Percentiles rank a stretch among this genome's conserved stretches.
Evolutionary conservation across 2,888 invertebrate genomes (phyloP).

Genomic region (Frankliniella intonsa): DNA sequence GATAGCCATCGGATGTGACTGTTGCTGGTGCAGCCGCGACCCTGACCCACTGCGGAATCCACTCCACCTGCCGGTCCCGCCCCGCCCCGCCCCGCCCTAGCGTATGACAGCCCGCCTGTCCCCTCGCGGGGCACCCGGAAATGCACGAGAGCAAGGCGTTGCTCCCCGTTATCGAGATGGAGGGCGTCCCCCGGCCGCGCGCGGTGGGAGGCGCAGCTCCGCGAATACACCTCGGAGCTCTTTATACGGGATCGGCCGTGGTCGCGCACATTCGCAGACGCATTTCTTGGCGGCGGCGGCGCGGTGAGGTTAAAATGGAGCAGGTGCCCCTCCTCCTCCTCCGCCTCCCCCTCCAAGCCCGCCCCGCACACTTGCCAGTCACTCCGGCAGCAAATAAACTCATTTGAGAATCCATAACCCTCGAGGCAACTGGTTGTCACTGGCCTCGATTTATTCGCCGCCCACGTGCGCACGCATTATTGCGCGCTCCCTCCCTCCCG

Average conservation of each 20-base stretch:
- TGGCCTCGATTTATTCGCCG: conserved; percentile 17
- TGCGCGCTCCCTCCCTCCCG: not conserved
- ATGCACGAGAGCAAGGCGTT: no score
- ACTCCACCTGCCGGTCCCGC: not conserved
- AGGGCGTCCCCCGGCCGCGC: no score
- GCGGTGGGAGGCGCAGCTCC: not conserved
- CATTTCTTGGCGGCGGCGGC: not conserved
- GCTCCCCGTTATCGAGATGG: no score
- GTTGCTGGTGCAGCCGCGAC: not conserved
- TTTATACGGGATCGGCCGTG: conserved; percentile 1
- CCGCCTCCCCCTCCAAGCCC: not conserved
- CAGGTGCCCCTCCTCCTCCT: not conserved
- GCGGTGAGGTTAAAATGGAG: not conserved
- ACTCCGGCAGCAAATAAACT: not conserved
- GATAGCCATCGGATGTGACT: not conserved
- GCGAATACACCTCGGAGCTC: not conserved
- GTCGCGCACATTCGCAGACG: not conserved
- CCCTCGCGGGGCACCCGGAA: not conserved
- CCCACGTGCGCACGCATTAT: not conserved
- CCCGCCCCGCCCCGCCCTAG: not conserved
- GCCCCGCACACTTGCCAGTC: no score
- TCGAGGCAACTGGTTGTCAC: conserved; percentile 14
- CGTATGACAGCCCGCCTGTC: no score
- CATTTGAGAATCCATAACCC: conserved; percentile 20
- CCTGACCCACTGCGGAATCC: not conserved